phyloP scores from a whole-genome alignment of 2,113 vertebrate species.

The Lamprotornis superbus region DNA sequence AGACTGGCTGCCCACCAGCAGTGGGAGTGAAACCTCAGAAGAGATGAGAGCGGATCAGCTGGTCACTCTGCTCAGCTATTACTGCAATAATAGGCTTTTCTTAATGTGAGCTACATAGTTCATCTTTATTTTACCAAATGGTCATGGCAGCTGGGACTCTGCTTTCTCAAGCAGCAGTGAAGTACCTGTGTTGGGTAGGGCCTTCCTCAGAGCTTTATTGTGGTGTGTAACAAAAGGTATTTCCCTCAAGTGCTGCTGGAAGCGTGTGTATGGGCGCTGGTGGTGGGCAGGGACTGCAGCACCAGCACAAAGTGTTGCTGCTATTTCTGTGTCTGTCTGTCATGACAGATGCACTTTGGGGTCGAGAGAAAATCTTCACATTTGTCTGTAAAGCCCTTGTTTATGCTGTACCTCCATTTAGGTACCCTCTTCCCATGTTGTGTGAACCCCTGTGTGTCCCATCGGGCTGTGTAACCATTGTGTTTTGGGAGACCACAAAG shows the following conservation, averaged over 20 bases:
- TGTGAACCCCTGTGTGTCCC: rapidly evolving
- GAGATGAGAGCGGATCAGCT: not conserved
- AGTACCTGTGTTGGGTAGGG: not conserved
- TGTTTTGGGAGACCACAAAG: not conserved
- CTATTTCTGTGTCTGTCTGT: not conserved
- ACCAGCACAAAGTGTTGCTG: not conserved
- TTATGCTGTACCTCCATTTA: not conserved
- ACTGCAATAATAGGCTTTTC: not conserved
- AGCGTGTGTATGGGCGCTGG: not conserved
- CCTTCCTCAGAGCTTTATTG: not conserved
- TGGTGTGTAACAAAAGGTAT: not conserved
- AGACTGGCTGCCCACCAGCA: not conserved
- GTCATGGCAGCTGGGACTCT: not conserved
- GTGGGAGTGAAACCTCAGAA: not conserved
- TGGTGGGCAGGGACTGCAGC: not conserved
- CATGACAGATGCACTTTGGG: not conserved
- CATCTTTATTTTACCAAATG: not conserved
- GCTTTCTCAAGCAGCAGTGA: not conserved
- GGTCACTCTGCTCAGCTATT: not conserved
- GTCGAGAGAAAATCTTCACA: not conserved
- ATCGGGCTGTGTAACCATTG: rapidly evolving
- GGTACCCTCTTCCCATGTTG: not conserved
- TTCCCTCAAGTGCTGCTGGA: not conserved
- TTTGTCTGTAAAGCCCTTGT: not conserved
- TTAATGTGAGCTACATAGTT: not conserved